phyloP scores from a whole-genome alignment of 2,888 invertebrate genomes.

The Eristalinus sepulchralis region DNA sequence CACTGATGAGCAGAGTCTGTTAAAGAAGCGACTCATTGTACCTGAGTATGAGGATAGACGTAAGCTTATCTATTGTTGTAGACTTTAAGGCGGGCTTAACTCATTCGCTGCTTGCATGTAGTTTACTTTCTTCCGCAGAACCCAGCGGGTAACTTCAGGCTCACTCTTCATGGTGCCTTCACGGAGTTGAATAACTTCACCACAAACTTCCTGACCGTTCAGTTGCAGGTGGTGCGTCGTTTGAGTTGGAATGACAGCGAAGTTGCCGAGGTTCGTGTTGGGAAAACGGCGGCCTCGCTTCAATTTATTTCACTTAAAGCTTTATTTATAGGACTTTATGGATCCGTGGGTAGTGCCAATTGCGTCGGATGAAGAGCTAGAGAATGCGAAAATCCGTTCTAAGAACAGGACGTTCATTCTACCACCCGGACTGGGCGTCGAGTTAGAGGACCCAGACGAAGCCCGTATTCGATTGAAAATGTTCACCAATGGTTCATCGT shows the following conservation, averaged over 20 bases:
- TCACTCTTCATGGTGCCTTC: constrained; percentile 76
- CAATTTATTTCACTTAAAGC: background rate
- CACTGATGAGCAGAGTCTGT: constrained; percentile 78
- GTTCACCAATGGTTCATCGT: constrained; percentile 72
- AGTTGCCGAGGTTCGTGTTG: constrained; percentile 73
- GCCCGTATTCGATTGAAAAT: constrained; percentile 75
- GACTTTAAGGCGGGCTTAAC: background rate
- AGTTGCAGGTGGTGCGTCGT: constrained; percentile 75
- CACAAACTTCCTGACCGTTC: constrained; percentile 75
- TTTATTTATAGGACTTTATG: constrained; percentile 76
- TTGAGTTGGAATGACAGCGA: constrained; percentile 69
- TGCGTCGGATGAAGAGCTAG: constrained; percentile 83
- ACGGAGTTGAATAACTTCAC: constrained; percentile 73
- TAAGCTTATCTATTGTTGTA: constrained; percentile 56
- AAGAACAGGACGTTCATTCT: constrained; percentile 81
- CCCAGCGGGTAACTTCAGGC: constrained; percentile 77
- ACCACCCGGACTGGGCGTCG: constrained; percentile 71
- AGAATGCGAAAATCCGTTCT: constrained; percentile 83
- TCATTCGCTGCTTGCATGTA: constrained; percentile 23
- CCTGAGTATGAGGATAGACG: constrained; percentile 77
- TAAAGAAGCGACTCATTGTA: constrained; percentile 78
- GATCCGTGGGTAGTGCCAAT: constrained; percentile 84
- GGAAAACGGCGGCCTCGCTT: background rate
- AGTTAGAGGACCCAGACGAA: constrained; percentile 72
- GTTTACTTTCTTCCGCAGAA: constrained; percentile 74